A percentile compares a stretch with the other conserved stretches of the same genome.
phyloP scores from a whole-genome alignment of 1,140 invertebrate genomes.

The Bicyclus anynana region DNA sequence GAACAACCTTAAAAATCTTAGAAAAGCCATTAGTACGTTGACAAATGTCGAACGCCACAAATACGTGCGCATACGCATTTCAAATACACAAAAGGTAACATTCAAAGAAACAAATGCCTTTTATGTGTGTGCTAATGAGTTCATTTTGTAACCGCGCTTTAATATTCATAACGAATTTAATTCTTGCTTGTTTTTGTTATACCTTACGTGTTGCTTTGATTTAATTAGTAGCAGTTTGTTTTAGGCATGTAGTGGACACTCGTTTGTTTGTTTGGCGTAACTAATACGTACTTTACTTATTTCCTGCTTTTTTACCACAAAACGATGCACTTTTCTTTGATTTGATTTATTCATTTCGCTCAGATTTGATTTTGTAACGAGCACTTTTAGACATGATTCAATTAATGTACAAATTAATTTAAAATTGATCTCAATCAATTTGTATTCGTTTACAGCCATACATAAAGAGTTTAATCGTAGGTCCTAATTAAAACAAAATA shows the following conservation, averaged over 20 bases:
- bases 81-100: constrained; percentile 44
- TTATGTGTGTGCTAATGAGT: constrained; percentile 58
- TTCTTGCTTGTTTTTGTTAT: constrained; percentile 23
- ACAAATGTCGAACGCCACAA: constrained; percentile 47
- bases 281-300: background rate
- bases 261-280: background rate
- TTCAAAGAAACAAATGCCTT: constrained; percentile 70
- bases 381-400: too few species aligned
- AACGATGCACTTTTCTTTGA: too few species aligned
- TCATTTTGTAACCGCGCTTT: constrained; percentile 33
- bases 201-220: constrained; percentile 16
- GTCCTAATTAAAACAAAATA: too few species aligned
- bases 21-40: constrained; percentile 64
- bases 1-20: constrained; percentile 61
- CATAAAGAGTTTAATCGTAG: too few species aligned
- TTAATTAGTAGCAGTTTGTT: constrained; percentile 3
- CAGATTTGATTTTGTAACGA: too few species aligned
- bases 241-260: background rate
- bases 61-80: constrained; percentile 43
- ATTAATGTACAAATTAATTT: too few species aligned
- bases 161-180: constrained; percentile 38
- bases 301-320: too few species aligned
- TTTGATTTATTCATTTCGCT: too few species aligned
- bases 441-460: too few species aligned
- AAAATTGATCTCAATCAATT: too few species aligned